Evolutionary conservation across 2,888 invertebrate genomes (phyloP).

Genomic region (Dione juno): DNA sequence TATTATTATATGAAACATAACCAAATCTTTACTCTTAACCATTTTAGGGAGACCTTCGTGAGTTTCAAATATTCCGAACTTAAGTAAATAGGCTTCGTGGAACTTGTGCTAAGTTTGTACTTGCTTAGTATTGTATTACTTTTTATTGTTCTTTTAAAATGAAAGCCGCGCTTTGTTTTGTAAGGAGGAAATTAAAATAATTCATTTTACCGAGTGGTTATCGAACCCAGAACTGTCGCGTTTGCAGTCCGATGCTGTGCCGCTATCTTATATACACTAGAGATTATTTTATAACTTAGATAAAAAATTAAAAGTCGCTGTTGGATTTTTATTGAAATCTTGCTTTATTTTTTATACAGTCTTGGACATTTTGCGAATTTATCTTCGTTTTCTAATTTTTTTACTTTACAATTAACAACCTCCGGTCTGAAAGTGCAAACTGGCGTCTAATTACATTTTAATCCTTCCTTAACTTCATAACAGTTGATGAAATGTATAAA

Average conservation of each 20-base stretch:
- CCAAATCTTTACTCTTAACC: background rate
- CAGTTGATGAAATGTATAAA: constrained; percentile 24
- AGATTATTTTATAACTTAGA: too few relatives aligned
- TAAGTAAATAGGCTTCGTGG: constrained; percentile 8
- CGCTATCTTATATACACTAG: too few relatives aligned
- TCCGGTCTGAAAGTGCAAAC: background rate
- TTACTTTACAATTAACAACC: background rate
- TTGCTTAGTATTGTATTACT: constrained; percentile 12
- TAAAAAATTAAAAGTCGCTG: too few relatives aligned
- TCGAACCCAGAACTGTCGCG: too few relatives aligned
- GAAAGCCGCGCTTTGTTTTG: background rate
- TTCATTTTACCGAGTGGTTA: too few relatives aligned
- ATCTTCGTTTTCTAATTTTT: background rate
- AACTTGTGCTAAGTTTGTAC: background rate
- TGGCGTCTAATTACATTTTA: constrained; percentile 7
- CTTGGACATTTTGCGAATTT: background rate
- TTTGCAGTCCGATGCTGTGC: too few relatives aligned
- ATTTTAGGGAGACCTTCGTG: constrained; percentile 2
- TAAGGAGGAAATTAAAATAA: too few relatives aligned
- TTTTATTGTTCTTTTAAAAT: constrained; percentile 7
- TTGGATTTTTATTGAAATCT: too few relatives aligned
- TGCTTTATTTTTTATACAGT: too few relatives aligned
- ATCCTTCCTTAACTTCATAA: constrained; percentile 15
- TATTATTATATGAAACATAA: background rate
- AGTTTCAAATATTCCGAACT: constrained; percentile 19